phyloP scores from a whole-genome alignment of 2,797 vertebrate species.

The Enoplosus armatus region DNA sequence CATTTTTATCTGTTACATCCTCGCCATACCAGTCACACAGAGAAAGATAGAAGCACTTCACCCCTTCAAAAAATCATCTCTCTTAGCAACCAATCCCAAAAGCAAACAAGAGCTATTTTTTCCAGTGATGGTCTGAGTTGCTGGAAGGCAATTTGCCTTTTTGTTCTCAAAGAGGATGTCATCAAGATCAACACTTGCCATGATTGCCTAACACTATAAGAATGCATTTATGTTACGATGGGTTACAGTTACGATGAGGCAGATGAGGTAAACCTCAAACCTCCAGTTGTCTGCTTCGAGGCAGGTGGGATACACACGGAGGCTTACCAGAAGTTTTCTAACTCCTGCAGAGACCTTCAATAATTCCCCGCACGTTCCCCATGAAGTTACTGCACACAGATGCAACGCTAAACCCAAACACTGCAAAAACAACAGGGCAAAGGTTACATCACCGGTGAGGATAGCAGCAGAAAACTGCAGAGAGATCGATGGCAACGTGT shows the following conservation, averaged over 20 bases:
- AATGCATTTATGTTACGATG: slow-evolving; percentile 2
- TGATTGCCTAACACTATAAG: not conserved
- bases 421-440: slow-evolving; percentile 78
- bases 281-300: not conserved
- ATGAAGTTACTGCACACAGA: not conserved
- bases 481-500: not conserved
- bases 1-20: slow-evolving; percentile 2
- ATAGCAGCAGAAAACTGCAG: slow-evolving; percentile 11
- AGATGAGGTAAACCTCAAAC: slow-evolving; percentile 16
- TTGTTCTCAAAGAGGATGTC: slow-evolving; percentile 30
- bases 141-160: slow-evolving; percentile 7
- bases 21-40: not conserved
- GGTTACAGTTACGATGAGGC: slow-evolving; percentile 1
- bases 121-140: not conserved
- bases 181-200: slow-evolving; percentile 11
- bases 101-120: slow-evolving; percentile 33
- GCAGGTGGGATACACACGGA: not conserved
- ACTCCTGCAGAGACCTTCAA: not conserved
- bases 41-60: slow-evolving; percentile 20
- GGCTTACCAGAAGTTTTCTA: not conserved
- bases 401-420: slow-evolving; percentile 47
- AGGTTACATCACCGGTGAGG: slow-evolving; percentile 82
- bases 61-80: slow-evolving; percentile 27
- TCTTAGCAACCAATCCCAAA: slow-evolving; percentile 37
- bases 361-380: not conserved